phyloP scores from a whole-genome alignment of 2,113 vertebrate genomes.

The Siphamia tubifer region DNA sequence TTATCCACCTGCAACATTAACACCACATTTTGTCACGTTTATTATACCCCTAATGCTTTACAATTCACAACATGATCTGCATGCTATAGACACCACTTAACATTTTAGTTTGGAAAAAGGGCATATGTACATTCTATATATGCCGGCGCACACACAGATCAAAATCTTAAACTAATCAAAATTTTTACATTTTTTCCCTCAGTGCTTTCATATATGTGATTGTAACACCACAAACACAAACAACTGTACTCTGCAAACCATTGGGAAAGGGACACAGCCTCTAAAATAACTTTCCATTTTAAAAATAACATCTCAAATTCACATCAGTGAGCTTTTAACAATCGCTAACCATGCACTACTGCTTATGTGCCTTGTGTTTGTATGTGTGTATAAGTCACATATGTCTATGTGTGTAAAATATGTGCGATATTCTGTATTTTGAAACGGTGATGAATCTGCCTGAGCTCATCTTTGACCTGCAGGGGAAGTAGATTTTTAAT shows the following conservation, averaged over 20 bases:
- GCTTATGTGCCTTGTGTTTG: slow-evolving; percentile 84
- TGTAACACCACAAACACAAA: neutral
- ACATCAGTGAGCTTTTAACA: slow-evolving; percentile 67
- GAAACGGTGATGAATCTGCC: slow-evolving; percentile 85
- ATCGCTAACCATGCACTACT: slow-evolving; percentile 72
- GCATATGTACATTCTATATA: neutral
- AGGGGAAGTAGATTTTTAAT: slow-evolving; percentile 14
- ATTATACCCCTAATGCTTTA: slow-evolving; percentile 30
- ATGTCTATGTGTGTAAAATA: slow-evolving; percentile 77
- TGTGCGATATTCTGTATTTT: slow-evolving; percentile 66
- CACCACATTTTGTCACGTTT: slow-evolving; percentile 45
- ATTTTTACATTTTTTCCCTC: neutral
- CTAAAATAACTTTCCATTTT: neutral
- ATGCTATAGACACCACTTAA: slow-evolving; percentile 40
- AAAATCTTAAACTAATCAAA: no score
- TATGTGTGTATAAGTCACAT: slow-evolving; percentile 78
- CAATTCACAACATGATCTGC: slow-evolving; percentile 44
- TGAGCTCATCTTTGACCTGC: slow-evolving; percentile 67
- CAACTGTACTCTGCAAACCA: neutral
- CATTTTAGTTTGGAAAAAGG: neutral
- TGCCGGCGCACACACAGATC: neutral
- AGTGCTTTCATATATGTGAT: neutral
- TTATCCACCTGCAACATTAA: slow-evolving; percentile 64
- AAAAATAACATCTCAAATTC: neutral
- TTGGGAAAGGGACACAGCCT: neutral